Conservation (phyloP, 2,113 vertebrate species). For the Phrynosoma platyrhinos region DNA sequence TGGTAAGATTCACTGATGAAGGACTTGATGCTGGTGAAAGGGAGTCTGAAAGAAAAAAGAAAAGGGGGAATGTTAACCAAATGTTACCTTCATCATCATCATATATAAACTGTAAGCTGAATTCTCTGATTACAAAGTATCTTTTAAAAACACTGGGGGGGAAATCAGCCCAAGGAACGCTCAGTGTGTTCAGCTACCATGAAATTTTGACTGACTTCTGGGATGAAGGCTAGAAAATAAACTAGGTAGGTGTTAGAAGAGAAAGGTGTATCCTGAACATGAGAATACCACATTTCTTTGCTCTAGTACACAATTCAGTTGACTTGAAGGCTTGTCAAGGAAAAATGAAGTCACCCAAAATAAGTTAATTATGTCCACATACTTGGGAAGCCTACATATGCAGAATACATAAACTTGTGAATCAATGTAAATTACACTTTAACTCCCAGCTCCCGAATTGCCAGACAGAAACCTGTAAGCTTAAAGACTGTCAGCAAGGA, state of each 20-base stretch:
- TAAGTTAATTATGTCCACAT: no score
- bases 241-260: not conserved
- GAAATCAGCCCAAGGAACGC: not conserved
- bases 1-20: conserved; percentile 79
- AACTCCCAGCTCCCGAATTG: not conserved
- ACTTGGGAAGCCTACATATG: no score
- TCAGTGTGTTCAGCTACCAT: not conserved
- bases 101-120: not conserved
- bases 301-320: not conserved
- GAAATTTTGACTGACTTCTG: not conserved
- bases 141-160: no score
- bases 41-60: conserved; percentile 79
- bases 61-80: conserved; percentile 33
- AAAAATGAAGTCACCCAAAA: no score
- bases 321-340: no score
- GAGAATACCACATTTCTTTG: not conserved
- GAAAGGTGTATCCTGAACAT: not conserved
- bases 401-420: not conserved
- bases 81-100: not conserved
- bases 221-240: not conserved
- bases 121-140: no score
- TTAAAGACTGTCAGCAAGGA: no score
- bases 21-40: conserved; percentile 94
- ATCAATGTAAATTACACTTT: not conserved
- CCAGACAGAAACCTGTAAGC: not conserved